Conservation (phyloP, 2,797 vertebrate genomes). For the Phoeniculus purpureus region DNA sequence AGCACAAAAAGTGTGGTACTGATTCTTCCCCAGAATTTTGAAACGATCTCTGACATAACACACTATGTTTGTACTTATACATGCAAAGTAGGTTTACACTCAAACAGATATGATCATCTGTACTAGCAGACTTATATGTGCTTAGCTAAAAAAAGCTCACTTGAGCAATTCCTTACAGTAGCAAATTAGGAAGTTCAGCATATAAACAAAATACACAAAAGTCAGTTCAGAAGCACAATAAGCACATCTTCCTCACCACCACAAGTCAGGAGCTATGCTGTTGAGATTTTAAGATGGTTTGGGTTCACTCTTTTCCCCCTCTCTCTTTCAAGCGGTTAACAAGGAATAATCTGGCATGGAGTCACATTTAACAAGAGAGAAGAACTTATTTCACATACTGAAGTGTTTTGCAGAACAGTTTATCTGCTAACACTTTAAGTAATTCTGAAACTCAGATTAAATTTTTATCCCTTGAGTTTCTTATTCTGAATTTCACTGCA, state of each 20-base stretch:
- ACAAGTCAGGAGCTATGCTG: neutral
- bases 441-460: slow-evolving; percentile 11
- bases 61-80: neutral
- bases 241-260: neutral
- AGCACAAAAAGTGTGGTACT: neutral
- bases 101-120: neutral
- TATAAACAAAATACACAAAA: neutral
- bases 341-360: neutral
- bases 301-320: neutral
- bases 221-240: neutral
- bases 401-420: neutral
- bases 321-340: neutral
- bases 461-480: neutral
- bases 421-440: neutral
- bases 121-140: neutral
- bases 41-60: neutral
- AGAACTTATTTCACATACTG: neutral
- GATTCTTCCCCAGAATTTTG: neutral
- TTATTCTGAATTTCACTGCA: neutral
- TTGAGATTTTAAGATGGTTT: neutral
- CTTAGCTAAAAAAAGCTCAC: neutral
- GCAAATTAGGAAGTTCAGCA: neutral
- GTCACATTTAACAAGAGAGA: neutral
- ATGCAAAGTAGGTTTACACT: neutral
- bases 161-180: neutral